phyloP scores from a whole-genome alignment of 2,113 vertebrate genomes.

The Nansenia antarctica region DNA sequence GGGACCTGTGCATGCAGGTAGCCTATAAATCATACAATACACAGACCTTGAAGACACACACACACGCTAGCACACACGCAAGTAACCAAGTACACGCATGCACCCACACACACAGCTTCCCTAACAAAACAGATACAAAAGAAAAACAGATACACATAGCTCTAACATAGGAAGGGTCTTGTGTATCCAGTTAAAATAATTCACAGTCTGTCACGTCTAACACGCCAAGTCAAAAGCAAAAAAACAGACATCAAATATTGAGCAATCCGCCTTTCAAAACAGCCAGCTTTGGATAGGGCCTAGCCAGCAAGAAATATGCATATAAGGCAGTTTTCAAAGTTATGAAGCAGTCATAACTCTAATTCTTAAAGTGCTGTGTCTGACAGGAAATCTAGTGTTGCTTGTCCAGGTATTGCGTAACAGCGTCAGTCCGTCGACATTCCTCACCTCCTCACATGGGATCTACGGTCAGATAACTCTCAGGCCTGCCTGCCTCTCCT shows the following conservation, averaged over 20 bases:
- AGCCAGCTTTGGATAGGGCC: neutral
- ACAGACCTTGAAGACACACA: conserved; percentile 16
- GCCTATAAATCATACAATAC: conserved; percentile 21
- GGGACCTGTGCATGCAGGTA: conserved; percentile 39
- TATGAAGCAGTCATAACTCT: too few relatives aligned
- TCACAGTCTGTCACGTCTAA: neutral
- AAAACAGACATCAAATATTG: neutral
- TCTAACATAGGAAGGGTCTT: neutral
- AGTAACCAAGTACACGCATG: neutral
- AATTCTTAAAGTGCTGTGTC: neutral
- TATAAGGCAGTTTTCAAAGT: too few relatives aligned
- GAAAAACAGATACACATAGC: neutral
- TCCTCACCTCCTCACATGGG: conserved; percentile 4
- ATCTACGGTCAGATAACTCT: conserved; percentile 12
- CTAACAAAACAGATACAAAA: neutral
- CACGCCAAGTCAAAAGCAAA: too few relatives aligned
- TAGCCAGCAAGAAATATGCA: neutral
- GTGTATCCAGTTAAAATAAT: neutral
- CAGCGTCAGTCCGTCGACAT: neutral
- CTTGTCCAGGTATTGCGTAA: conserved; percentile 9
- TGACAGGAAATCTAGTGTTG: conserved; percentile 23
- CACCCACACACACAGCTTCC: neutral
- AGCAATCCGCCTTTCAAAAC: neutral
- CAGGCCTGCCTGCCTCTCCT: neutral
- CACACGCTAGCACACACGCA: neutral